Percentiles rank a stretch among this genome's conserved stretches.
Conservation (phyloP, 2,888 invertebrate genomes). For the Drosophila aldrichi region DNA sequence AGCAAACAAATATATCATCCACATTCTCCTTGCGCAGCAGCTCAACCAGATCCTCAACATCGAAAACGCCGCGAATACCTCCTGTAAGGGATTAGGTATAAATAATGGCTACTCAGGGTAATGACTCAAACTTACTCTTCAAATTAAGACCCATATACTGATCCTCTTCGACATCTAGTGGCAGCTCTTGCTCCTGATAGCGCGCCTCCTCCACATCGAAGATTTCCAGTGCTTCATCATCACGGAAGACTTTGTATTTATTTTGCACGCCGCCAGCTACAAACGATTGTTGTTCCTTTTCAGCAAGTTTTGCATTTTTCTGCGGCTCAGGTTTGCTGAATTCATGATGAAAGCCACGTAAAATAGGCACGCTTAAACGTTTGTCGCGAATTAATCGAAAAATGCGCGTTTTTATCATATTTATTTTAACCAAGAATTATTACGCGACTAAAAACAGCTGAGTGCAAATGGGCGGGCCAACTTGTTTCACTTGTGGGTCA, state of each 20-base stretch:
- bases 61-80: slow-evolving; percentile 93
- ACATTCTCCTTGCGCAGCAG: slow-evolving; percentile 92
- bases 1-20: slow-evolving; percentile 92
- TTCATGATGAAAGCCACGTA: slow-evolving; percentile 82
- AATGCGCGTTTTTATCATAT: slow-evolving; percentile 70
- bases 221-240: slow-evolving; percentile 89
- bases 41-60: slow-evolving; percentile 93
- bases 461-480: slow-evolving; percentile 16
- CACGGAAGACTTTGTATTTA: slow-evolving; percentile 90
- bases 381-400: slow-evolving; percentile 73
- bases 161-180: slow-evolving; percentile 35
- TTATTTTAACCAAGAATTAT: slow-evolving; percentile 30
- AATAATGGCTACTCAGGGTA: background rate
- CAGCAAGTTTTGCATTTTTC: background rate
- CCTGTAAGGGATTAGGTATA: slow-evolving; percentile 86
- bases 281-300: slow-evolving; percentile 34
- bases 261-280: slow-evolving; percentile 86
- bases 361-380: slow-evolving; percentile 68
- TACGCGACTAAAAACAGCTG: slow-evolving; percentile 57
- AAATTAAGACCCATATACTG: slow-evolving; percentile 87
- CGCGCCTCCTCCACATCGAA: slow-evolving; percentile 91
- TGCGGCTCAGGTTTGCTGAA: slow-evolving; percentile 71
- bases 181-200: slow-evolving; percentile 59
- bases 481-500: background rate
- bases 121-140: slow-evolving; percentile 85